Evolutionary conservation across 2,113 vertebrate genomes (phyloP).

Genomic region (Hystrix cristata): DNA sequence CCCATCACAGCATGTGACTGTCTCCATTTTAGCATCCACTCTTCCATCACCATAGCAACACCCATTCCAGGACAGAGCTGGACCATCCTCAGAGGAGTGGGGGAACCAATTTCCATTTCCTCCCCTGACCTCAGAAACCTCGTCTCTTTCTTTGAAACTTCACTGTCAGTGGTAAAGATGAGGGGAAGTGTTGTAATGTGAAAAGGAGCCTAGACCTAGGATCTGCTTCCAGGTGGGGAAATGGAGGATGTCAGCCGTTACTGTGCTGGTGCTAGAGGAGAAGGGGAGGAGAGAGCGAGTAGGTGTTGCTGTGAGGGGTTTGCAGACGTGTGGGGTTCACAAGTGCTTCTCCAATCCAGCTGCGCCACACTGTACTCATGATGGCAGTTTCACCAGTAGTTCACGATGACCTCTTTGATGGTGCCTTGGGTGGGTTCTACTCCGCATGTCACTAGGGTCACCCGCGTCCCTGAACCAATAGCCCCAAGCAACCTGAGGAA

Average conservation of each 20-base stretch:
- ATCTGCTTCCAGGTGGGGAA: not conserved
- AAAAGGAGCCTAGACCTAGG: too few relatives aligned
- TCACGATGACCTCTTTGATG: too few relatives aligned
- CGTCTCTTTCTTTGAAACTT: not conserved
- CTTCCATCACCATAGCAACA: not conserved
- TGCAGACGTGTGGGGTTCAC: not conserved
- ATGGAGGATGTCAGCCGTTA: not conserved
- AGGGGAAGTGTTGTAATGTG: not conserved
- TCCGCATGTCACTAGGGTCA: not conserved
- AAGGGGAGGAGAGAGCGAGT: not conserved
- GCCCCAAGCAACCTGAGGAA: not conserved
- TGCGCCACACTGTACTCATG: too few relatives aligned
- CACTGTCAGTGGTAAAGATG: not conserved
- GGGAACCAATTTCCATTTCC: not conserved
- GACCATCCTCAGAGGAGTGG: not conserved
- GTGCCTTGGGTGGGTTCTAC: not conserved
- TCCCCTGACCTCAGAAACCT: not conserved
- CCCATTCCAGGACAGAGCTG: not conserved
- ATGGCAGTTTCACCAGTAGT: too few relatives aligned
- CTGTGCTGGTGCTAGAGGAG: not conserved
- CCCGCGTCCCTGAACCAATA: not conserved
- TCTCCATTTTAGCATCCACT: not conserved
- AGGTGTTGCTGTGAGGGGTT: not conserved
- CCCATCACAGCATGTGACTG: not conserved
- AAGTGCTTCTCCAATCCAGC: not conserved